These are phyloP conservation scores for Yponomeuta sedellus DNA, from an alignment of 2,888 invertebrate species.

Conservation along the genomic window DNA sequence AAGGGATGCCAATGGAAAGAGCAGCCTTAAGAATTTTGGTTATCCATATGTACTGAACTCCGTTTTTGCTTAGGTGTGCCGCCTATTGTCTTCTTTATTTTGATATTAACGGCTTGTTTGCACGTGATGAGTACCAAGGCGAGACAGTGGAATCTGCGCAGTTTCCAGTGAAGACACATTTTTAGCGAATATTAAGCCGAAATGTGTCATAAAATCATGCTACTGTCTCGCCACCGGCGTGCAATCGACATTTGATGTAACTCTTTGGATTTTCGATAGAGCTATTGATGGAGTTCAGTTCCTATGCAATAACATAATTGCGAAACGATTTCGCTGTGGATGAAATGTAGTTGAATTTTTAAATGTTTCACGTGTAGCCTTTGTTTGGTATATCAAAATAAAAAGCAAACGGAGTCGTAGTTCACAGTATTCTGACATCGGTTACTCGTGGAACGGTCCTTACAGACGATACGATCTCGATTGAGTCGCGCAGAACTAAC, in stretches of 20 bases:
- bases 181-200: no score
- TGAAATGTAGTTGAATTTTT: not conserved
- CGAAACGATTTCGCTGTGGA: not conserved
- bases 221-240: no score
- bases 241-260: not conserved
- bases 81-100: not conserved
- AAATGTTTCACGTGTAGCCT: not conserved
- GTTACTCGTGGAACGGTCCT: not conserved
- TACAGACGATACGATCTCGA: conserved; percentile 6
- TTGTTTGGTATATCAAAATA: not conserved
- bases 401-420: not conserved
- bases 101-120: not conserved
- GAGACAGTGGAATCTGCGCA: no score
- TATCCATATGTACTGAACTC: not conserved
- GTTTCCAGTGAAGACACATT: no score
- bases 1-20: no score
- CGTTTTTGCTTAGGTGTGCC: not conserved
- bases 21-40: no score
- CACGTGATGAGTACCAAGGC: no score
- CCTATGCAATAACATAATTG: not conserved
- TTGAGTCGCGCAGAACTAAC: not conserved
- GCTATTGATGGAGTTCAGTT: no score
- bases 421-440: not conserved
- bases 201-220: no score
- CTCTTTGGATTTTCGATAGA: not conserved